These are phyloP conservation scores for Erithacus rubecula DNA, from an alignment of 2,797 vertebrate genomes.

Conservation along the genomic window DNA sequence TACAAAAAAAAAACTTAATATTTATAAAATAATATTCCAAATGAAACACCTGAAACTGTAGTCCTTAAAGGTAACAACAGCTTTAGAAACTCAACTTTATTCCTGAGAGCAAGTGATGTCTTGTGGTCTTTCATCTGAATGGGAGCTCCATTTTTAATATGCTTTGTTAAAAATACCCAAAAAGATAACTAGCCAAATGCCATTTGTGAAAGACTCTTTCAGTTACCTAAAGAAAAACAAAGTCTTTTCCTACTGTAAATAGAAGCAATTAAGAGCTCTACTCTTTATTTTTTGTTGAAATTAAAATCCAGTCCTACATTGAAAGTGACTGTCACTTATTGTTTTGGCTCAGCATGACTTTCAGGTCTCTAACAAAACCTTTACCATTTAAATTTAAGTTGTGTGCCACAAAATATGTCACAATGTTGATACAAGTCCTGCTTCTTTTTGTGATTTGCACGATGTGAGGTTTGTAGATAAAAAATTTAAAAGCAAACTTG, in stretches of 20 bases:
- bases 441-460: neutral
- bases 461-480: neutral
- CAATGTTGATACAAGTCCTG: neutral
- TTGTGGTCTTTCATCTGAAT: neutral
- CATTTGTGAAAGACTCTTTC: neutral
- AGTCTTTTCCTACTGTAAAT: neutral
- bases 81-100: neutral
- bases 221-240: neutral
- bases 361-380: neutral
- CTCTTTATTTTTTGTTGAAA: neutral
- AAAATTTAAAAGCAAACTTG: neutral
- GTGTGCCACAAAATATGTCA: neutral
- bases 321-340: neutral
- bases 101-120: neutral
- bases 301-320: neutral
- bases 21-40: neutral
- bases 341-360: neutral
- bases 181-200: neutral
- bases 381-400: neutral
- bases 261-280: neutral
- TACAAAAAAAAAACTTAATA: neutral
- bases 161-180: neutral
- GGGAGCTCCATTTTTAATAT: neutral
- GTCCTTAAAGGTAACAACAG: neutral
- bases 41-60: neutral